Percentiles rank a stretch among this genome's conserved stretches.
These are phyloP conservation scores for Lytechinus pictus DNA, from an alignment of 35 echinoderm and acorn worm genomes.

Conservation along the genomic window DNA sequence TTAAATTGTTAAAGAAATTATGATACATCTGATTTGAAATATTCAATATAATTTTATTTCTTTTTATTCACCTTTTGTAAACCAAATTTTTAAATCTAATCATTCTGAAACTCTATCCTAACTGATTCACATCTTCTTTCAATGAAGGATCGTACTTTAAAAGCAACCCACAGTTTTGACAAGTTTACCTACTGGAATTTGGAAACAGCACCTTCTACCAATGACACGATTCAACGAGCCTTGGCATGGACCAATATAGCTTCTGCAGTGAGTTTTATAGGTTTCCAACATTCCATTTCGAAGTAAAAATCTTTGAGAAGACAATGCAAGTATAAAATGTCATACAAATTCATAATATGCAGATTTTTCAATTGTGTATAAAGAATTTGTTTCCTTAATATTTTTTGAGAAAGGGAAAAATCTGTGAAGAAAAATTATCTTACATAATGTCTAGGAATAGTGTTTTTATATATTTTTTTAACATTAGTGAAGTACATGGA, in stretches of 20 bases:
- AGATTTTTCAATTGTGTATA: background rate
- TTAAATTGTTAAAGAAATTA: too few relatives aligned
- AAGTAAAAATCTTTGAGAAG: too few relatives aligned
- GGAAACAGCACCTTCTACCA: constrained; percentile 62
- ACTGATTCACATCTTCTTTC: background rate
- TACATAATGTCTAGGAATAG: background rate
- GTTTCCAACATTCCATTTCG: too few relatives aligned
- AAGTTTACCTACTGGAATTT: constrained; percentile 76
- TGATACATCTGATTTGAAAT: too few relatives aligned
- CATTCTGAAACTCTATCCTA: too few relatives aligned
- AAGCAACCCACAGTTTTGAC: constrained; percentile 65
- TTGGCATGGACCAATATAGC: constrained; percentile 75
- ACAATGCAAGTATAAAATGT: background rate
- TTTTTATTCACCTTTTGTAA: too few relatives aligned
- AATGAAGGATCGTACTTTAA: constrained; percentile 65
- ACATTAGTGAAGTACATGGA: too few relatives aligned
- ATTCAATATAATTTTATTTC: too few relatives aligned
- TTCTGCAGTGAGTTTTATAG: constrained; percentile 52
- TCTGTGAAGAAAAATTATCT: background rate
- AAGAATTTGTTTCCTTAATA: background rate
- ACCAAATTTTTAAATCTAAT: too few relatives aligned
- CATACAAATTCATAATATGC: background rate
- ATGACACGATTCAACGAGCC: constrained; percentile 60
- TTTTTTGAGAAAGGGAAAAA: background rate
- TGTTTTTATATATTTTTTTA: too few relatives aligned